Evolutionary conservation across 2,113 vertebrate species (phyloP).

Genomic region (Brevimyrus niger): DNA sequence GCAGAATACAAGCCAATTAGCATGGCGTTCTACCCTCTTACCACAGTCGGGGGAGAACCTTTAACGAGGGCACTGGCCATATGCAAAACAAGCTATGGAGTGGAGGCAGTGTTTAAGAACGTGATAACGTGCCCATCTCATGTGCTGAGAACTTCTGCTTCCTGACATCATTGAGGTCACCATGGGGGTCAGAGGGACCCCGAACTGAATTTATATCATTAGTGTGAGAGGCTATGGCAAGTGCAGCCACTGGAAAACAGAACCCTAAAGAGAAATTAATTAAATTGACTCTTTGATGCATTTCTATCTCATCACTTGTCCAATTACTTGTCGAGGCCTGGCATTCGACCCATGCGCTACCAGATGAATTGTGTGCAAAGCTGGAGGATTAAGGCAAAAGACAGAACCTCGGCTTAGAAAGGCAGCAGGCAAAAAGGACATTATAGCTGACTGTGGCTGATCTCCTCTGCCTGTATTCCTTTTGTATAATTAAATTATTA

Average conservation of each 20-base stretch:
- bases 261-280: conserved; percentile 28
- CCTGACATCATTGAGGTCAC: conserved; percentile 42
- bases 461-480: background rate
- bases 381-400: conserved; percentile 22
- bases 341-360: conserved; percentile 46
- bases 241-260: conserved; percentile 39
- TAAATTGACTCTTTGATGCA: conserved; percentile 49
- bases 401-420: background rate
- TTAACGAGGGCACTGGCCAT: conserved; percentile 25
- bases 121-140: background rate
- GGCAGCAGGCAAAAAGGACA: background rate
- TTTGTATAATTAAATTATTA: conserved; percentile 22
- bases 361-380: conserved; percentile 37
- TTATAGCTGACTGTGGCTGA: conserved; percentile 14
- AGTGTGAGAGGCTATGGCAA: conserved; percentile 37
- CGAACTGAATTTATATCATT: conserved; percentile 48
- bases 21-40: conserved; percentile 37
- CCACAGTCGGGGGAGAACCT: conserved; percentile 42
- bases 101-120: conserved; percentile 33
- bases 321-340: conserved; percentile 42
- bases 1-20: conserved; percentile 49
- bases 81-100: conserved; percentile 25
- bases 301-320: conserved; percentile 49
- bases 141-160: background rate
- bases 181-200: conserved; percentile 37